Percentiles rank a stretch among this genome's conserved stretches.
phyloP scores from a whole-genome alignment of 2,888 invertebrate species.

The Dryomyza anilis region DNA sequence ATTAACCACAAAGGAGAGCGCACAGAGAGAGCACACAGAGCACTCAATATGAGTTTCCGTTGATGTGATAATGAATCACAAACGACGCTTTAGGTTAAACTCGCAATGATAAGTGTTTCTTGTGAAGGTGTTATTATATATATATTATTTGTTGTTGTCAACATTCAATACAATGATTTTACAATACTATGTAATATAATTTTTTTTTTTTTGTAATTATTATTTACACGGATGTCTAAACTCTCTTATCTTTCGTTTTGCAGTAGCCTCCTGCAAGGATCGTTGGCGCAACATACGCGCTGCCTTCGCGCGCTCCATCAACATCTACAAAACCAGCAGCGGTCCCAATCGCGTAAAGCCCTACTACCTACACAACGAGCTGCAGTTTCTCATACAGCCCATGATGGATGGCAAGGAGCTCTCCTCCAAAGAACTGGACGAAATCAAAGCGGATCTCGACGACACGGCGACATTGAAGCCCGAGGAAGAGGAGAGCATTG shows the following conservation, averaged over 20 bases:
- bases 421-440: not conserved
- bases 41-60: too few relatives aligned
- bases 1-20: too few relatives aligned
- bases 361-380: constrained; percentile 50
- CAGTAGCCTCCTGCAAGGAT: constrained; percentile 44
- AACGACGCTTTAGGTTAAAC: too few relatives aligned
- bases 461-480: not conserved
- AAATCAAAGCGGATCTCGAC: constrained; percentile 14
- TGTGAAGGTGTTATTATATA: too few relatives aligned
- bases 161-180: too few relatives aligned
- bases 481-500: not conserved
- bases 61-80: too few relatives aligned
- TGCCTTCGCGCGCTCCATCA: constrained; percentile 44
- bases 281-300: constrained; percentile 47
- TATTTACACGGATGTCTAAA: not conserved
- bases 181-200: too few relatives aligned
- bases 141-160: constrained; percentile 8
- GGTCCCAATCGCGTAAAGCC: constrained; percentile 51
- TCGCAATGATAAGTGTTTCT: too few relatives aligned
- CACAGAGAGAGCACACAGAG: too few relatives aligned
- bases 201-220: not conserved
- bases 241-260: not conserved
- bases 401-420: constrained; percentile 40
- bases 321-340: constrained; percentile 42
- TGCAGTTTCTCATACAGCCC: constrained; percentile 48